A percentile compares a stretch with the other conserved stretches of the same genome.
Conservation (phyloP, 1,140 invertebrate genomes). For the Papilio helenus region DNA sequence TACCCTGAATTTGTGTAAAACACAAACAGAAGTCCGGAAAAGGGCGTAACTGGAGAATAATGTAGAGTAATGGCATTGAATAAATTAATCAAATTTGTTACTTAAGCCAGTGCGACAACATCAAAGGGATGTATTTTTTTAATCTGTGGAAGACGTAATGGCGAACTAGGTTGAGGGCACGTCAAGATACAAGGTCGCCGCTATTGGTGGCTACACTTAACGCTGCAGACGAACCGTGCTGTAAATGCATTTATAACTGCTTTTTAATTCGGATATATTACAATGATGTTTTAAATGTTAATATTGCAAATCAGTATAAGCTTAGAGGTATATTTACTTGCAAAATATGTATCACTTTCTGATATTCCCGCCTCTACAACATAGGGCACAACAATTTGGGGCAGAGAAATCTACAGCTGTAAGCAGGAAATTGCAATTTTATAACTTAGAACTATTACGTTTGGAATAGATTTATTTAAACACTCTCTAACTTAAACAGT, state of each 20-base stretch:
- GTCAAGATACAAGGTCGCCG: slow-evolving; percentile 19
- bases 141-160: slow-evolving; percentile 29
- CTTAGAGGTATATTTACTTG: background rate
- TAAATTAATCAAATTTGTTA: background rate
- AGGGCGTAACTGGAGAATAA: background rate
- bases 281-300: background rate
- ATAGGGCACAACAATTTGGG: background rate
- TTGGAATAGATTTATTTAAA: background rate
- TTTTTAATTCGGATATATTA: background rate
- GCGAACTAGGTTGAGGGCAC: slow-evolving; percentile 28
- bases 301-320: background rate
- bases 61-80: background rate
- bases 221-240: slow-evolving; percentile 22
- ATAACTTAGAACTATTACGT: background rate
- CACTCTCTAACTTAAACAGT: background rate
- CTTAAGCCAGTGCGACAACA: background rate
- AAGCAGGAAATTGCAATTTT: background rate
- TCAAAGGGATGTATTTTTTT: slow-evolving; percentile 30
- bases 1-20: background rate
- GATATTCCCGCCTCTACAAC: background rate
- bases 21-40: background rate
- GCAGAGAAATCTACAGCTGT: background rate
- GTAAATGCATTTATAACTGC: background rate
- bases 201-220: slow-evolving; percentile 22
- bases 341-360: background rate